phyloP scores from a whole-genome alignment of 2,113 vertebrate genomes.

The Gymnobelideus leadbeateri region DNA sequence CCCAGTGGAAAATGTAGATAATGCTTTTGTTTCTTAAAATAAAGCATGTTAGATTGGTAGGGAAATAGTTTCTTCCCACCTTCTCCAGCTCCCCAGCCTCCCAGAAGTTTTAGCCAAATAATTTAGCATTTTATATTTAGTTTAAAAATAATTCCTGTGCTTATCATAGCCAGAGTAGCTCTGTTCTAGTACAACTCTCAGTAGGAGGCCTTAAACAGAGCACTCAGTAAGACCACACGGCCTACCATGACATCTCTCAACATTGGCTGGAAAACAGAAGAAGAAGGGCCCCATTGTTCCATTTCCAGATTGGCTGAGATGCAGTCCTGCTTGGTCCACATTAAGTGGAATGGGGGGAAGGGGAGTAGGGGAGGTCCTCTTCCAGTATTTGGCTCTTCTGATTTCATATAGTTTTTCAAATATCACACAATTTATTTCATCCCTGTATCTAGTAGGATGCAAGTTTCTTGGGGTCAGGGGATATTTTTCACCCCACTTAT shows the following conservation, averaged over 20 bases:
- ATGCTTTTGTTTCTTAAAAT: conserved; percentile 70
- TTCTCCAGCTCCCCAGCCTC: conserved; percentile 60
- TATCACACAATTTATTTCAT: neutral
- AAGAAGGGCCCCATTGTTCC: conserved; percentile 81
- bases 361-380: no score
- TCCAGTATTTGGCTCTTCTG: neutral
- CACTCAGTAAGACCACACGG: conserved; percentile 71
- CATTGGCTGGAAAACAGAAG: conserved; percentile 81
- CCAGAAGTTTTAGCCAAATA: conserved; percentile 73
- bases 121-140: conserved; percentile 79
- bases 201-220: conserved; percentile 77
- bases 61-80: conserved; percentile 25
- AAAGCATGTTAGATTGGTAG: conserved; percentile 74
- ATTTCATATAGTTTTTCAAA: neutral
- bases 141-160: conserved; percentile 82
- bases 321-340: neutral
- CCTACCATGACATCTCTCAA: conserved; percentile 76
- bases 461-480: neutral
- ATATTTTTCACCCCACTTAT: neutral
- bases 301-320: neutral
- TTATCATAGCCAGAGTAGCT: conserved; percentile 76
- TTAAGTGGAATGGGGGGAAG: neutral
- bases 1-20: conserved; percentile 63
- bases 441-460: neutral
- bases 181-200: conserved; percentile 80